A percentile compares a stretch with the other conserved stretches of the same genome.
Evolutionary conservation across 2,113 vertebrate species (phyloP).

Genomic region (Clupea harengus): DNA sequence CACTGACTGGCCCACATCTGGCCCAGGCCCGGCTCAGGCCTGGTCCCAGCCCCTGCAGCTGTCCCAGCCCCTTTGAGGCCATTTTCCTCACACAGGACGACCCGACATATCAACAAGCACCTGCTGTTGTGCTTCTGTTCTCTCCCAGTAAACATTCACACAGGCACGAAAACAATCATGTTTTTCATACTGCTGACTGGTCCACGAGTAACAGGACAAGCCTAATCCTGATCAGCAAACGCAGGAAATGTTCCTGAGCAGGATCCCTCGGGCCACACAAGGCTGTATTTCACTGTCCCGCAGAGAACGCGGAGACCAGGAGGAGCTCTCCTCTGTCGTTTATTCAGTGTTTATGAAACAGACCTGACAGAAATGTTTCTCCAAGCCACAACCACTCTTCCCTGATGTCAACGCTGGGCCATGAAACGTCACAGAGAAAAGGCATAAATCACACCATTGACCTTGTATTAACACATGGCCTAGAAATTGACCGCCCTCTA

Average conservation of each 20-base stretch:
- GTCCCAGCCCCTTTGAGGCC: slow-evolving; percentile 64
- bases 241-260: too few species aligned
- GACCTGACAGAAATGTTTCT: neutral
- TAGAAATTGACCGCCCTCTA: too few species aligned
- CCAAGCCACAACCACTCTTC: neutral
- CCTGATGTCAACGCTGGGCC: neutral
- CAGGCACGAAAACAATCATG: neutral
- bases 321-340: neutral
- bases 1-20: neutral
- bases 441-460: too few species aligned
- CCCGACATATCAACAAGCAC: slow-evolving; percentile 57
- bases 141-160: slow-evolving; percentile 38
- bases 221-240: neutral
- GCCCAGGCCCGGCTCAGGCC: too few species aligned
- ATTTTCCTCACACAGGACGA: slow-evolving; percentile 64
- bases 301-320: too few species aligned
- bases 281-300: too few species aligned
- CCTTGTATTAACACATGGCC: too few species aligned
- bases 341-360: neutral
- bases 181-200: neutral
- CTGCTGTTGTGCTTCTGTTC: slow-evolving; percentile 43
- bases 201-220: neutral
- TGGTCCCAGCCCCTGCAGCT: neutral
- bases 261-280: too few species aligned
- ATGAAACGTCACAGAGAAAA: too few species aligned